Percentiles rank a stretch among this genome's conserved stretches.
phyloP scores from a whole-genome alignment of 1,140 invertebrate species.

The Zaprionus camerounensis region DNA sequence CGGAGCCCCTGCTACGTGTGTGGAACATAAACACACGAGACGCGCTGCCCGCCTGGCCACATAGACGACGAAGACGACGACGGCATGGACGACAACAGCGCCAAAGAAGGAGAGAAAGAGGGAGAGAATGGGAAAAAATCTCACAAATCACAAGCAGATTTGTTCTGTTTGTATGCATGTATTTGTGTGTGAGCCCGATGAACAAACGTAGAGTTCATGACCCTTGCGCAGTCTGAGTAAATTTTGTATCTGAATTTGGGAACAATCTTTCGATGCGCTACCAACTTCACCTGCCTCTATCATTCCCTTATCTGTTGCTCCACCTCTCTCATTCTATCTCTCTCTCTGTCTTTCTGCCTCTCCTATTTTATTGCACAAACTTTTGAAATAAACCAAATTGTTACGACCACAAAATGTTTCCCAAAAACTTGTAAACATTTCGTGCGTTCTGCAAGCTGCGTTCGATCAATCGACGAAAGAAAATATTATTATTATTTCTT shows the following conservation, averaged over 20 bases:
- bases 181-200: conserved; percentile 2
- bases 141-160: conserved; percentile 36
- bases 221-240: conserved; percentile 40
- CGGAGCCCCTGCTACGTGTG: conserved; percentile 69
- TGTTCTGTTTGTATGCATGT: not conserved
- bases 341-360: not conserved
- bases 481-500: conserved; percentile 41
- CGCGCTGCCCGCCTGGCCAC: conserved; percentile 29
- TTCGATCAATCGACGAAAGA: conserved; percentile 46
- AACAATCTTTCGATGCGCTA: conserved; percentile 3
- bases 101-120: not conserved
- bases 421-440: conserved; percentile 51
- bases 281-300: conserved; percentile 20
- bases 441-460: conserved; percentile 46
- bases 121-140: conserved; percentile 11
- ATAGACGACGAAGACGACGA: conserved; percentile 11
- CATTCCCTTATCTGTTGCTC: not conserved
- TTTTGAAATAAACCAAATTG: conserved; percentile 30
- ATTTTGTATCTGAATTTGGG: conserved; percentile 22
- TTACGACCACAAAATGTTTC: conserved; percentile 4
- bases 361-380: conserved; percentile 24
- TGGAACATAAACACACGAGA: conserved; percentile 68
- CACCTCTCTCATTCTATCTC: not conserved
- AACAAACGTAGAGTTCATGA: conserved; percentile 66
- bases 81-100: not conserved